phyloP scores from a whole-genome alignment of 2,888 invertebrate genomes.

The Axea sp. region DNA sequence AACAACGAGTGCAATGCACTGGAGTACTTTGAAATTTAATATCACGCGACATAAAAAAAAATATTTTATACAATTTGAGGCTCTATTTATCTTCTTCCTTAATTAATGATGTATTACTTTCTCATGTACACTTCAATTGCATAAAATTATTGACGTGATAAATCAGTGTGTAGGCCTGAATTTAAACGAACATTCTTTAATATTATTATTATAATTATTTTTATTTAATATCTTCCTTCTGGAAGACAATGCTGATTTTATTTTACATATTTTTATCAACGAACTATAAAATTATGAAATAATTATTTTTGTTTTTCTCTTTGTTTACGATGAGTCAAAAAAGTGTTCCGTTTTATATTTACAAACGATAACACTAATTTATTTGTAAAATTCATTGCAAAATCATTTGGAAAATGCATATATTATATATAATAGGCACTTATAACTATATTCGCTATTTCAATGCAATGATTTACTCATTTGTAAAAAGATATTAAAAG shows the following conservation, averaged over 20 bases:
- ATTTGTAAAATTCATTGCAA: slow-evolving; percentile 1
- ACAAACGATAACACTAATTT: slow-evolving; percentile 21
- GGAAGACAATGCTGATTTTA: slow-evolving; percentile 49
- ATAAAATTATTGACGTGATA: slow-evolving; percentile 13
- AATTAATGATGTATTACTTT: slow-evolving; percentile 11
- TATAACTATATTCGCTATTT: slow-evolving; percentile 49
- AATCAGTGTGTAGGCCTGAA: slow-evolving; percentile 43
- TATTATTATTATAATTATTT: too few relatives aligned
- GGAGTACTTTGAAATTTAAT: slow-evolving; percentile 60
- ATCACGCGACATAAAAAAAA: slow-evolving; percentile 36
- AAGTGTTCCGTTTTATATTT: slow-evolving; percentile 3
- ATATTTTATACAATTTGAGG: slow-evolving; percentile 41
- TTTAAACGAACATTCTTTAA: slow-evolving; percentile 36
- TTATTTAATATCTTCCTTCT: slow-evolving; percentile 42
- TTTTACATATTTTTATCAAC: slow-evolving; percentile 17
- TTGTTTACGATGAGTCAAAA: slow-evolving; percentile 4
- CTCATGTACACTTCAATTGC: slow-evolving; percentile 26
- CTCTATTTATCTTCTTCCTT: slow-evolving; percentile 2
- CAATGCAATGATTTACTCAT: slow-evolving; percentile 52
- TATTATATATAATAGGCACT: slow-evolving; percentile 61
- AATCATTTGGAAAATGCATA: slow-evolving; percentile 19
- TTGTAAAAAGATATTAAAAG: too few relatives aligned
- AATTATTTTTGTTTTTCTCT: too few relatives aligned
- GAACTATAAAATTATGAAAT: too few relatives aligned
- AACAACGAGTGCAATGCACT: slow-evolving; percentile 62